Percentiles rank a stretch among this genome's conserved stretches.
Conservation (phyloP, 2,797 vertebrate species). For the Allobates femoralis region DNA sequence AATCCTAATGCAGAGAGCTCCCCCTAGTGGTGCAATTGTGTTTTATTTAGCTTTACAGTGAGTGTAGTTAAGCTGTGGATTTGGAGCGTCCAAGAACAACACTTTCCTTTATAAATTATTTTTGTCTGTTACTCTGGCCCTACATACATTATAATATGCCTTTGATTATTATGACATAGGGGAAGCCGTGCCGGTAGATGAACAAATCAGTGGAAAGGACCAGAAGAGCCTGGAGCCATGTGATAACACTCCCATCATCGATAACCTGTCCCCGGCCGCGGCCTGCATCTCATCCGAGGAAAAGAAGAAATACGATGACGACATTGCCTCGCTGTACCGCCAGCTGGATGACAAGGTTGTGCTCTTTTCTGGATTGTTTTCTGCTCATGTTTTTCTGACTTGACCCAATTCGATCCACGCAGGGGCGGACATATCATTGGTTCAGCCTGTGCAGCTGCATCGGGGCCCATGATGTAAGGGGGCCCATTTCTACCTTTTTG, state of each 20-base stretch:
- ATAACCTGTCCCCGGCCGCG: constrained; percentile 76
- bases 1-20: too few relatives aligned
- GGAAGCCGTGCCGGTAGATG: constrained; percentile 88
- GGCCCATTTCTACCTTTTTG: too few relatives aligned
- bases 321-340: constrained; percentile 86
- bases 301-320: constrained; percentile 83
- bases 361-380: neutral
- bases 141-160: too few relatives aligned
- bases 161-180: constrained; percentile 72
- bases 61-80: too few relatives aligned
- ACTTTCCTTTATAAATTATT: neutral
- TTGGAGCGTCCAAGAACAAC: too few relatives aligned
- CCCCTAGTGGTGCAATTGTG: too few relatives aligned
- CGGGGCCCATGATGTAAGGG: too few relatives aligned
- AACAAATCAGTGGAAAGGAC: constrained; percentile 86
- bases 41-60: too few relatives aligned
- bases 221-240: constrained; percentile 83
- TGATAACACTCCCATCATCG: constrained; percentile 85
- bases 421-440: too few relatives aligned
- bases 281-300: constrained; percentile 78
- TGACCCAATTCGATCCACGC: too few relatives aligned
- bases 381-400: too few relatives aligned
- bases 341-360: constrained; percentile 90
- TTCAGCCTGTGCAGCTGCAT: too few relatives aligned
- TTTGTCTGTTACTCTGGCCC: neutral